Conservation (phyloP, 2,797 vertebrate genomes). For the Nothura maculosa region DNA sequence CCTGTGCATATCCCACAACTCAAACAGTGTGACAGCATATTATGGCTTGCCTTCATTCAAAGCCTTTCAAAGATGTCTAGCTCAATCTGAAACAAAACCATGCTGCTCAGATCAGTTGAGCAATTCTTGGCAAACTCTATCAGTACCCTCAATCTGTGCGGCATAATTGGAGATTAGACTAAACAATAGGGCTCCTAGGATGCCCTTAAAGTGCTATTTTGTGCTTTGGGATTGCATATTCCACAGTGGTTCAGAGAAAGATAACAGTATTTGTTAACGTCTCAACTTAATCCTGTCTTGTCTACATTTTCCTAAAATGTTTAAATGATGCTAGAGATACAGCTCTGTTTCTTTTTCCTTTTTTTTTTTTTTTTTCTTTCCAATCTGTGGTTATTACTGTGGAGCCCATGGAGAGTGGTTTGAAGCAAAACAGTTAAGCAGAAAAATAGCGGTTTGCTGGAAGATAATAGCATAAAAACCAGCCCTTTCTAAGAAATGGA, state of each 20-base stretch:
- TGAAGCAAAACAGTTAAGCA: conserved; percentile 9
- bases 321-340: neutral
- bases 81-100: conserved; percentile 5
- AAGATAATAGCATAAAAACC: neutral
- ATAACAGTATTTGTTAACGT: conserved; percentile 32
- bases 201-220: conserved; percentile 27
- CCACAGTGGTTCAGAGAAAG: neutral
- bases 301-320: neutral
- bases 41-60: neutral
- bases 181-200: conserved; percentile 35
- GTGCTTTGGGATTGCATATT: conserved; percentile 31
- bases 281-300: neutral
- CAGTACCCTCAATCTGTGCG: conserved; percentile 13
- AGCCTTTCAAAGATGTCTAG: conserved; percentile 10
- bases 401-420: neutral
- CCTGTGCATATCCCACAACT: neutral
- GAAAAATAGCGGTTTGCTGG: conserved; percentile 5
- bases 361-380: neutral
- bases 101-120: neutral
- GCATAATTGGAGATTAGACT: conserved; percentile 43
- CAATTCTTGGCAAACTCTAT: neutral
- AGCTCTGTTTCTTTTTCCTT: neutral
- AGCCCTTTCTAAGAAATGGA: neutral
- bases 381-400: neutral
- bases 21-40: neutral